Evolutionary conservation across 2,113 vertebrate species (phyloP), one percentile per base, ranked within the genome.

Genomic region (Dicrurus megarhynchus): DNA sequence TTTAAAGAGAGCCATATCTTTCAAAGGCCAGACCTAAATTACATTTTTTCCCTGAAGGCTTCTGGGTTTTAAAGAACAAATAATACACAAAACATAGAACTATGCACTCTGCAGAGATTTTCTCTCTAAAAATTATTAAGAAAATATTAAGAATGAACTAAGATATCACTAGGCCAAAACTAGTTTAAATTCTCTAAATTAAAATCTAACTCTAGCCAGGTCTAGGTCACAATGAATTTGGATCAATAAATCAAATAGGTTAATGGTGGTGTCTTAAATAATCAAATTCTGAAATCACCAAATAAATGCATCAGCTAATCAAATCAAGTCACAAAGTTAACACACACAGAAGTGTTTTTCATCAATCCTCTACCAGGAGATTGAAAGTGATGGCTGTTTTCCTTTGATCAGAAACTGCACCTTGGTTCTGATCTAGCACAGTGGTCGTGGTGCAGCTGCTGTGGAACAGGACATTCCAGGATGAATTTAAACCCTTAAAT

Each of bases 231-330:
- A 64, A 65, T 59, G 71, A 90, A 70, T 87, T 93, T 39, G 12
- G 44, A 90, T 75, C 80, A 83, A 80, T 93, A 74, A 74, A 86
- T 93, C 52, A 81, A 86, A 75, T 70, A 44, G 42, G 52, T 89
- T 86, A 92, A 89, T 59, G 63, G 39, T 16, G 8, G 60, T 67
- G 76, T 78, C 71, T 86, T 90, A 88, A 70, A 89, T 70, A 91
- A 95, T 90, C 63, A 65, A 39, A 95, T 92, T 90, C 50, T 86
- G 79, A 88, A 93, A 89, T 80, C 53, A 60, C 53, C 13, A 15
- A 74, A 77, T 67, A 68, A 92, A 95, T 89, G 83, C 88, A 90
- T 42, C 64, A 90, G 47, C 59, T 86, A 89, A 93, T 95, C 68
- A 70, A 84, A 93, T 87, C 52, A 71, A 86, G 92, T 77, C 82